A percentile compares a stretch with the other conserved stretches of the same genome.
These are phyloP conservation scores for Ypsolopha scabrella DNA, from an alignment of 2,888 invertebrate species.

Conservation along the genomic window DNA sequence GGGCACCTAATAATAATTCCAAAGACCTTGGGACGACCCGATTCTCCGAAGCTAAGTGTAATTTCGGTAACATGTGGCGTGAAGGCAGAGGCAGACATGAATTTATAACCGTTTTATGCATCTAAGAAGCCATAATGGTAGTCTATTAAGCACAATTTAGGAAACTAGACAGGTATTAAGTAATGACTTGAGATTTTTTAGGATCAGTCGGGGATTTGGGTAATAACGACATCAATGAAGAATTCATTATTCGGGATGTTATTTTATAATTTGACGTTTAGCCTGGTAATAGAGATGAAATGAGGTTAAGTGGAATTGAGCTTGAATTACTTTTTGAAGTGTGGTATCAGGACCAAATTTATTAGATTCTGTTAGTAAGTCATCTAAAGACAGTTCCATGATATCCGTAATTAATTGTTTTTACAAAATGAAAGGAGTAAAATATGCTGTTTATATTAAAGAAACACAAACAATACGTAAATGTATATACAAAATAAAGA, in stretches of 20 bases:
- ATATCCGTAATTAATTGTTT: too few species aligned
- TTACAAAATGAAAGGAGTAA: too few species aligned
- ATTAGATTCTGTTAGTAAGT: too few species aligned
- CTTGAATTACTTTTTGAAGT: background rate
- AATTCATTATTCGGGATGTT: background rate
- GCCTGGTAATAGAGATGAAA: background rate
- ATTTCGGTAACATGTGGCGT: conserved; percentile 28
- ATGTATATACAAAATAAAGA: too few species aligned
- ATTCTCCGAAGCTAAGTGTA: conserved; percentile 8
- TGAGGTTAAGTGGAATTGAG: background rate
- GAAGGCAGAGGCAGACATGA: conserved; percentile 24
- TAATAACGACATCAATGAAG: background rate
- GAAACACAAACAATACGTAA: too few species aligned
- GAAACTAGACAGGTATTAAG: conserved; percentile 10
- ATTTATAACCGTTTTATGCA: conserved; percentile 18
- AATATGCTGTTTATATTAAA: too few species aligned
- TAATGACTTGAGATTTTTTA: background rate
- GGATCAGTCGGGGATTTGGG: too few species aligned
- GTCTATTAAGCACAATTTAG: conserved; percentile 42
- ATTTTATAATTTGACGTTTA: background rate
- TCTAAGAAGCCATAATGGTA: conserved; percentile 27
- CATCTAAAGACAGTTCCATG: too few species aligned
- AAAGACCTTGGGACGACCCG: conserved; percentile 11
- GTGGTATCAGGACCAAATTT: too few species aligned
- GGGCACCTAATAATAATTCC: conserved; percentile 4